phyloP scores from a whole-genome alignment of 2,797 vertebrate genomes.

The Myotis planiceps region DNA sequence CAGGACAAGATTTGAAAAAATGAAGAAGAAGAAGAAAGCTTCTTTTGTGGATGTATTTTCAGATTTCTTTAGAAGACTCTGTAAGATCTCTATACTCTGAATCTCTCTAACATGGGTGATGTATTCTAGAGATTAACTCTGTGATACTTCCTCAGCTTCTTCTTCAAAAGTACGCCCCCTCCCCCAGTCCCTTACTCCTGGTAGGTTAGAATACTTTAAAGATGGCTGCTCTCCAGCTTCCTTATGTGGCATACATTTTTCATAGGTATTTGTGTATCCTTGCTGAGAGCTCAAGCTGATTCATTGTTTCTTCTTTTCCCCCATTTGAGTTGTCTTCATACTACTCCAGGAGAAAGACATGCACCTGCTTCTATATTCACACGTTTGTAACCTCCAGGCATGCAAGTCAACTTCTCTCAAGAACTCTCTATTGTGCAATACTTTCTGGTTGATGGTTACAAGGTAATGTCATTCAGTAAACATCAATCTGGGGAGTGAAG shows the following conservation, averaged over 20 bases:
- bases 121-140: neutral
- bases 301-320: neutral
- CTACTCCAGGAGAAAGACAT: neutral
- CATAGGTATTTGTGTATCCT: neutral
- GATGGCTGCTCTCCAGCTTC: neutral
- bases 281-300: neutral
- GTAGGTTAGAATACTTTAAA: neutral
- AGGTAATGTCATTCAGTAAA: neutral
- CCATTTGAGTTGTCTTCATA: neutral
- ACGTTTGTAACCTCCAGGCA: neutral
- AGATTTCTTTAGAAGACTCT: neutral
- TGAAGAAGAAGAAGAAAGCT: neutral
- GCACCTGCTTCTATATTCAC: neutral
- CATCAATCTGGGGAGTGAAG: neutral
- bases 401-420: neutral
- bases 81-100: neutral
- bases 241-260: neutral
- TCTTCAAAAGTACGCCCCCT: neutral
- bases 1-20: neutral
- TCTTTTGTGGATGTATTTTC: neutral
- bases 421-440: neutral
- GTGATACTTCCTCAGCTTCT: neutral
- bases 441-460: neutral
- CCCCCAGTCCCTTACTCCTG: neutral
- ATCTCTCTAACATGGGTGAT: neutral